A percentile compares a stretch with the other conserved stretches of the same genome.
phyloP scores from a whole-genome alignment of 2,888 invertebrate genomes.

The Rotaria sp. region DNA sequence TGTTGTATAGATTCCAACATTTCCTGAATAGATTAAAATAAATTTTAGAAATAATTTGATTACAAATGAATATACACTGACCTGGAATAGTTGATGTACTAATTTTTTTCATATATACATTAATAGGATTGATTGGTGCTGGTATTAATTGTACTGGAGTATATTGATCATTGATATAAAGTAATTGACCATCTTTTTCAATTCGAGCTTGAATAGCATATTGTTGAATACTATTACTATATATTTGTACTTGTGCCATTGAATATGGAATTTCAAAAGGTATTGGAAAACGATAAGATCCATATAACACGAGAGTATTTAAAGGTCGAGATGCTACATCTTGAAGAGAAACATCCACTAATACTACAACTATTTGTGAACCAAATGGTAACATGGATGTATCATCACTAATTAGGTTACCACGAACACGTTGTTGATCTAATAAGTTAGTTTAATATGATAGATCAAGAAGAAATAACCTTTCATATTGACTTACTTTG shows the following conservation, averaged over 20 bases:
- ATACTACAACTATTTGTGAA: background rate
- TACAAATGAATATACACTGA: background rate
- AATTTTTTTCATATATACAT: background rate
- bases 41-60: background rate
- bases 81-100: background rate
- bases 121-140: background rate
- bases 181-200: background rate
- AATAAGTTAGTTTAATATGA: background rate
- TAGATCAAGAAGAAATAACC: too few species aligned
- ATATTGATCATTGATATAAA: background rate
- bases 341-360: background rate
- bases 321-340: background rate
- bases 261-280: slow-evolving; percentile 5
- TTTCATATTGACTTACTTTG: background rate
- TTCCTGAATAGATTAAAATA: background rate
- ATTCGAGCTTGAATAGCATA: background rate
- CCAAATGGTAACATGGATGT: background rate
- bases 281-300: slow-evolving; percentile 21
- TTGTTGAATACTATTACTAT: background rate
- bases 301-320: background rate
- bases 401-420: background rate
- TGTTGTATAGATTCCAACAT: background rate
- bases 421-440: background rate
- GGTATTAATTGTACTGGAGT: background rate
- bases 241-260: background rate